A percentile compares a stretch with the other conserved stretches of the same genome.
Conservation (phyloP, 37 sponge, comb jelly and placozoan genomes). For the Spongia lamella region DNA sequence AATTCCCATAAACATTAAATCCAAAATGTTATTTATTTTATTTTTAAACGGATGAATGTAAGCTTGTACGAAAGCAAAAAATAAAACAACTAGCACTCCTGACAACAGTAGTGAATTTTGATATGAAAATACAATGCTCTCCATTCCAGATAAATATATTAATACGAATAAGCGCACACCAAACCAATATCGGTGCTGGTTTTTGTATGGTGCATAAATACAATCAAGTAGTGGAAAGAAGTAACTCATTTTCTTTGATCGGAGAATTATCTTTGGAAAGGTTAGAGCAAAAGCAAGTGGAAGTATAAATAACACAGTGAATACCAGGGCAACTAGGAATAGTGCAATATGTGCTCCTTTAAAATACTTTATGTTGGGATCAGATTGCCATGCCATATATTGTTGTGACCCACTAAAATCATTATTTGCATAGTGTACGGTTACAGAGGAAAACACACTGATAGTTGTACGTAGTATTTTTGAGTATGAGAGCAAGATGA, state of each 20-base stretch:
- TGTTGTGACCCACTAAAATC: too few relatives aligned
- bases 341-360: background rate
- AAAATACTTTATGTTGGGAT: slow-evolving; percentile 27
- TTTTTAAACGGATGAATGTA: slow-evolving; percentile 39
- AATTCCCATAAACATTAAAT: slow-evolving; percentile 20
- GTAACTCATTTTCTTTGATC: background rate
- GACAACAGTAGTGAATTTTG: slow-evolving; percentile 4
- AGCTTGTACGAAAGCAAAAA: slow-evolving; percentile 20
- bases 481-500: slow-evolving; percentile 39
- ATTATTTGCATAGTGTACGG: background rate
- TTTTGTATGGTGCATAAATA: slow-evolving; percentile 37
- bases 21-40: background rate
- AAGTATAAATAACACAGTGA: slow-evolving; percentile 5
- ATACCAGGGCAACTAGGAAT: slow-evolving; percentile 13
- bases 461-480: slow-evolving; percentile 45
- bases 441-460: slow-evolving; percentile 15
- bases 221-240: slow-evolving; percentile 37
- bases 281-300: slow-evolving; percentile 13
- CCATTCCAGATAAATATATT: slow-evolving; percentile 5
- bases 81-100: background rate
- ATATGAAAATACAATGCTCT: background rate
- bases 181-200: slow-evolving; percentile 50
- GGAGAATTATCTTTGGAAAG: slow-evolving; percentile 10
- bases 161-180: slow-evolving; percentile 16
- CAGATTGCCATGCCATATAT: slow-evolving; percentile 29